Evolutionary conservation across 2,888 invertebrate species (phyloP).

Genomic region (Acleris cristana): DNA sequence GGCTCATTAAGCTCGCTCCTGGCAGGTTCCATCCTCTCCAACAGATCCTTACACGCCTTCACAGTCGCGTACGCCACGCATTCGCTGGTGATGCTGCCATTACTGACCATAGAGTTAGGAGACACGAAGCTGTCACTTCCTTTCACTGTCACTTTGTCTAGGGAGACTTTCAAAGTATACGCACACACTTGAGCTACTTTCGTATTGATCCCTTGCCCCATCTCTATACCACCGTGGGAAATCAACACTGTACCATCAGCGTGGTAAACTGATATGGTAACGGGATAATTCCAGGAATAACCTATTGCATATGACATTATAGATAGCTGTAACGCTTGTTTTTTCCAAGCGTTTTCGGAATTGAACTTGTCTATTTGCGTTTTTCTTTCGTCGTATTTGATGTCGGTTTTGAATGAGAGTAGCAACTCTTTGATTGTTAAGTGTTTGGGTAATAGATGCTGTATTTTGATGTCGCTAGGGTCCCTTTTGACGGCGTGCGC

Average conservation of each 20-base stretch:
- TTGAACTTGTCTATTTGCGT: constrained; percentile 83
- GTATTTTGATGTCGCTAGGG: constrained; percentile 81
- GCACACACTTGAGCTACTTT: constrained; percentile 89
- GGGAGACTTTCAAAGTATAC: constrained; percentile 85
- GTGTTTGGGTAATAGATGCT: constrained; percentile 73
- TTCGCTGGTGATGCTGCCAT: constrained; percentile 89
- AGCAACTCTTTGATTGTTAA: constrained; percentile 75
- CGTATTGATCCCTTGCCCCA: constrained; percentile 90
- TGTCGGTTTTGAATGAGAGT: constrained; percentile 81
- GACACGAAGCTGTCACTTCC: constrained; percentile 86
- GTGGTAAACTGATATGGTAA: constrained; percentile 86
- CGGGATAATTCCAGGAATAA: constrained; percentile 80
- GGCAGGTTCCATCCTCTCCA: constrained; percentile 71
- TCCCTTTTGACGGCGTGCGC: constrained; percentile 81
- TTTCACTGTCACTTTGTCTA: constrained; percentile 85
- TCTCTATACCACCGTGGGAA: constrained; percentile 87
- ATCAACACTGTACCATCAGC: constrained; percentile 87
- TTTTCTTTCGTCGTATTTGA: constrained; percentile 81
- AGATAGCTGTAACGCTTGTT: constrained; percentile 85
- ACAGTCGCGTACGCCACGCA: constrained; percentile 84
- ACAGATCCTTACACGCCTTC: constrained; percentile 78
- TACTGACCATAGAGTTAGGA: constrained; percentile 87
- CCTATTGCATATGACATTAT: constrained; percentile 86
- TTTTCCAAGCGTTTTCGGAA: constrained; percentile 88
- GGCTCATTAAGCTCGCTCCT: constrained; percentile 67